Conservation (phyloP, 2,113 vertebrate genomes). For the Cebidichthys violaceus region DNA sequence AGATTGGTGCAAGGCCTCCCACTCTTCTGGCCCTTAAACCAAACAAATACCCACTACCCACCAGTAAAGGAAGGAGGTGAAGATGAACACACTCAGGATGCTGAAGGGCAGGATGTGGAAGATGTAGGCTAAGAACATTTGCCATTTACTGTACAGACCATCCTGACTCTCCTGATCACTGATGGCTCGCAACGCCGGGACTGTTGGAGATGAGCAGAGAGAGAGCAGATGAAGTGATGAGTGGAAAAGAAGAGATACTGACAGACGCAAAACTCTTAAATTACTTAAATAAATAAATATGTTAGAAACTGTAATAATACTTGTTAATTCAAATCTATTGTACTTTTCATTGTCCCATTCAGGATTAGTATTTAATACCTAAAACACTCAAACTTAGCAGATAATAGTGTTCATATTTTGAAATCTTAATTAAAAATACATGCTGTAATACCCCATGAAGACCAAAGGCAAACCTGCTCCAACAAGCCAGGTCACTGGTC, state of each 20-base stretch:
- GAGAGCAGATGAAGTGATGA: not conserved
- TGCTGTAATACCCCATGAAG: not conserved
- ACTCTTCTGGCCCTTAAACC: too few species aligned
- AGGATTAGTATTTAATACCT: too few species aligned
- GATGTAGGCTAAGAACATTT: conserved; percentile 94
- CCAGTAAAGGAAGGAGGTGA: conserved; percentile 93
- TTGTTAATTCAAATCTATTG: too few species aligned
- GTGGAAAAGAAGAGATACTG: not conserved
- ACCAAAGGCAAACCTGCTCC: not conserved
- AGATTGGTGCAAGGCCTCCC: too few species aligned
- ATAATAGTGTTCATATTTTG: too few species aligned
- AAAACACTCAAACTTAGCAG: too few species aligned
- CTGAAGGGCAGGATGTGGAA: conserved; percentile 94
- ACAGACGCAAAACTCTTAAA: not conserved
- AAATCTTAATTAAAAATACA: too few species aligned
- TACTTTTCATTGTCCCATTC: not conserved
- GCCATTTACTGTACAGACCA: conserved; percentile 95
- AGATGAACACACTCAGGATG: conserved; percentile 86
- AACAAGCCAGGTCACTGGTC: not conserved
- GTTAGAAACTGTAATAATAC: too few species aligned
- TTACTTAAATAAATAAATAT: not conserved
- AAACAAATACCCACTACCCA: conserved; percentile 67
- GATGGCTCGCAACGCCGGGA: conserved; percentile 90
- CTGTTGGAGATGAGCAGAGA: conserved; percentile 68
- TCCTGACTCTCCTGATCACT: conserved; percentile 95